Percentiles rank a stretch among this genome's conserved stretches.
Conservation (phyloP, 2,797 vertebrate genomes). For the Scolopax rusticola region DNA sequence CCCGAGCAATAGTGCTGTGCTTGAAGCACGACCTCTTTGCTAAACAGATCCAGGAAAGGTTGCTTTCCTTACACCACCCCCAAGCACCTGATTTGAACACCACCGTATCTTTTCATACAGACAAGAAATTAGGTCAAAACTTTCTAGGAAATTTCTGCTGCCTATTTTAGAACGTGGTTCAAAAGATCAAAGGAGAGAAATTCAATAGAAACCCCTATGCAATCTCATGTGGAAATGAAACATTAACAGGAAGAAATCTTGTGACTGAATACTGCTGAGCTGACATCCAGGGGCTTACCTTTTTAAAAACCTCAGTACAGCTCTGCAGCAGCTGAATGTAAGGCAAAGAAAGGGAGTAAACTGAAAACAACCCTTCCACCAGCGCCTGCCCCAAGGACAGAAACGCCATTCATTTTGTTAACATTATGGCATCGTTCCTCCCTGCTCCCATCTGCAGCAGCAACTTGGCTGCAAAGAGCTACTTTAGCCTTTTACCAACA, state of each 20-base stretch:
- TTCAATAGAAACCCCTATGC: not conserved
- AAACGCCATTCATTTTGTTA: not conserved
- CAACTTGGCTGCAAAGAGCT: not conserved
- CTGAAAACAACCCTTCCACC: not conserved
- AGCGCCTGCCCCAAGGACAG: not conserved
- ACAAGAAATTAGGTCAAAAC: constrained; percentile 59
- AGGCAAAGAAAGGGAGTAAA: not conserved
- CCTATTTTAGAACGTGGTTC: not conserved
- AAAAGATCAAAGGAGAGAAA: constrained; percentile 27
- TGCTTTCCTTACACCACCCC: not conserved
- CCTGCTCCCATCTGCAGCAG: not conserved
- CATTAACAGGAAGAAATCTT: not conserved
- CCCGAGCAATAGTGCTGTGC: accelerated
- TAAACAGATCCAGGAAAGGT: not conserved
- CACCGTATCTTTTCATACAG: not conserved
- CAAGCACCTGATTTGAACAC: not conserved
- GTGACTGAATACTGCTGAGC: not conserved
- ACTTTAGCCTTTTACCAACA: not conserved
- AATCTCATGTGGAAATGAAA: not conserved
- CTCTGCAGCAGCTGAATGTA: not conserved
- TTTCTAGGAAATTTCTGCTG: constrained; percentile 53
- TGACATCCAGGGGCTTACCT: not conserved
- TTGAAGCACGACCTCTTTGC: not conserved
- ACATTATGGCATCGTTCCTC: accelerated
- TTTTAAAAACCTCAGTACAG: not conserved